phyloP scores from a whole-genome alignment of 2,888 invertebrate genomes.

The Carcina quercana region DNA sequence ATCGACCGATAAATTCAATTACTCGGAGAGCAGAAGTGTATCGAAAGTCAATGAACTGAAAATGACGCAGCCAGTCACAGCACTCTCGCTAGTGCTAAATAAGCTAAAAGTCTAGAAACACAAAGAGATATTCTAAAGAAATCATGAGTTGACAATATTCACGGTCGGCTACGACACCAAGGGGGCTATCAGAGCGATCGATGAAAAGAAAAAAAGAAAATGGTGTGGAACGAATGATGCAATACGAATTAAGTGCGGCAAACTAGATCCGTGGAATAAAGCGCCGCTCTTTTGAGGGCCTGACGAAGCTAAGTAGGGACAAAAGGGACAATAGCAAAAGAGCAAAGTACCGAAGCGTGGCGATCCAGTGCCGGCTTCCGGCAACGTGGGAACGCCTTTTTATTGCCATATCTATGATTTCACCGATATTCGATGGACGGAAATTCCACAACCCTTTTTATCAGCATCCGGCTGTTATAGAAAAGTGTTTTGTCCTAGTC shows the following conservation, averaged over 20 bases:
- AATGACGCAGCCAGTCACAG: too few species aligned
- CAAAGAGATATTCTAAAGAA: too few species aligned
- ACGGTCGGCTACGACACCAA: slow-evolving; percentile 21
- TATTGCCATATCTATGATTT: slow-evolving; percentile 2
- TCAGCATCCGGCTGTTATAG: background rate
- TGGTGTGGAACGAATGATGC: slow-evolving; percentile 55
- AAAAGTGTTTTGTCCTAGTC: too few species aligned
- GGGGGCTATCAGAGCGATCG: slow-evolving; percentile 36
- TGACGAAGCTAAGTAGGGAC: slow-evolving; percentile 53
- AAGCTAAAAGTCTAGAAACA: too few species aligned
- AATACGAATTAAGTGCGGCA: slow-evolving; percentile 58
- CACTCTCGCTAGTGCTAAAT: too few species aligned
- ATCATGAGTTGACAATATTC: slow-evolving; percentile 28
- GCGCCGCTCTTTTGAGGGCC: slow-evolving; percentile 51
- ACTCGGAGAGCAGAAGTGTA: too few species aligned
- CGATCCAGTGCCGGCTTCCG: slow-evolving; percentile 55
- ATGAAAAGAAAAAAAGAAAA: slow-evolving; percentile 40
- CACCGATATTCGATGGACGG: slow-evolving; percentile 21
- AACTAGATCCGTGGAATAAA: slow-evolving; percentile 57
- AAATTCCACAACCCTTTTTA: slow-evolving; percentile 15
- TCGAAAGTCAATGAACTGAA: too few species aligned
- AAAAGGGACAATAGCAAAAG: slow-evolving; percentile 62
- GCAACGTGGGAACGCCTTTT: slow-evolving; percentile 55
- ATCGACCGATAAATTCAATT: too few species aligned
- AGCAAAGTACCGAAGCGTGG: slow-evolving; percentile 65